A percentile compares a stretch with the other conserved stretches of the same genome.
Evolutionary conservation across 2,797 vertebrate genomes (phyloP).

Genomic region (Alosa sapidissima): DNA sequence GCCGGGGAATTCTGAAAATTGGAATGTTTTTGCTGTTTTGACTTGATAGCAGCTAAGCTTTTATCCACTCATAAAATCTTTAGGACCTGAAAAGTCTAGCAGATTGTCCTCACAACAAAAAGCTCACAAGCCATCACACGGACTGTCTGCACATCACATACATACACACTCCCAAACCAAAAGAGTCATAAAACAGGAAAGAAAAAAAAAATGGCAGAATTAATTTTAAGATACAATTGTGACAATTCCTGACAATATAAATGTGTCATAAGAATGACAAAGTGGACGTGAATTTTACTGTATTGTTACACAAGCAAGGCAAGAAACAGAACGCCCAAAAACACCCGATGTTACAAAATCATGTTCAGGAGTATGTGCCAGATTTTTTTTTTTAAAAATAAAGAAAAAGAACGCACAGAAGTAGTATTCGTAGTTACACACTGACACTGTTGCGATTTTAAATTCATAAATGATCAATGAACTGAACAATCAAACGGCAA

Average conservation of each 20-base stretch:
- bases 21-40: slow-evolving; percentile 59
- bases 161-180: not conserved
- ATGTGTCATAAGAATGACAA: slow-evolving; percentile 12
- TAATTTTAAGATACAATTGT: slow-evolving; percentile 13
- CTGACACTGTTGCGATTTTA: not conserved
- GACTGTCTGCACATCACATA: not conserved
- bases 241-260: slow-evolving; percentile 7
- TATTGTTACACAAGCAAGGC: slow-evolving; percentile 14
- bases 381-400: slow-evolving; percentile 19
- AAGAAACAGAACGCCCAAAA: not conserved
- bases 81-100: slow-evolving; percentile 32
- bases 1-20: slow-evolving; percentile 31
- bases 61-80: slow-evolving; percentile 33
- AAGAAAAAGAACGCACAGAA: not conserved
- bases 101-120: slow-evolving; percentile 42
- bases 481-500: not conserved
- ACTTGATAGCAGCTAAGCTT: slow-evolving; percentile 30
- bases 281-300: slow-evolving; percentile 1
- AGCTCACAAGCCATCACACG: slow-evolving; percentile 1
- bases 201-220: slow-evolving; percentile 24
- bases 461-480: not conserved
- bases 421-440: slow-evolving; percentile 17
- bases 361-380: slow-evolving; percentile 3
- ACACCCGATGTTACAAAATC: not conserved
- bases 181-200: not conserved